These are phyloP conservation scores for Lithosia quadra DNA, from an alignment of 2,888 invertebrate species.

Conservation along the genomic window DNA sequence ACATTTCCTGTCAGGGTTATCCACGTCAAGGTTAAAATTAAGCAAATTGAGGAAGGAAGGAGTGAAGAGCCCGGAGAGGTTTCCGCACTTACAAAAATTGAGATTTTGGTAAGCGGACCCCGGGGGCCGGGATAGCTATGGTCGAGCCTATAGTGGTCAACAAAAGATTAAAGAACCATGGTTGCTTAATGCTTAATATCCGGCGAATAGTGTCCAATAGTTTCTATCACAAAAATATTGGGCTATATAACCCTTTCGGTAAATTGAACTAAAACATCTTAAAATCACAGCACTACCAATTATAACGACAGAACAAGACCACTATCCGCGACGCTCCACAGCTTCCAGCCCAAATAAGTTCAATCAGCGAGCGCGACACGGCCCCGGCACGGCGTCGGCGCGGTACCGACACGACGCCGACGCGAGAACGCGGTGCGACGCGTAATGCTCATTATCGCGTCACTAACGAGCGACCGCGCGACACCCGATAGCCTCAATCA, in stretches of 20 bases:
- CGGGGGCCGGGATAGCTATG: too few relatives aligned
- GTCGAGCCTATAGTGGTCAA: neutral
- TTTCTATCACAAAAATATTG: neutral
- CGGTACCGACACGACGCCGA: neutral
- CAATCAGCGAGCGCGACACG: slow-evolving; percentile 36
- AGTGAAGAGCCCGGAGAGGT: too few relatives aligned
- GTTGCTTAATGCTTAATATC: neutral
- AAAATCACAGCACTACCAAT: neutral
- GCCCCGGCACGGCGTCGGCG: slow-evolving; percentile 18
- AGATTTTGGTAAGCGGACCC: too few relatives aligned
- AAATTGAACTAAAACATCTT: neutral
- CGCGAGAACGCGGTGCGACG: slow-evolving; percentile 18
- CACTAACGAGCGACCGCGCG: slow-evolving; percentile 64
- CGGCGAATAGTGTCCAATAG: neutral
- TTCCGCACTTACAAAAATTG: too few relatives aligned
- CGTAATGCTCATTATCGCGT: slow-evolving; percentile 65
- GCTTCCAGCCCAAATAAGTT: slow-evolving; percentile 29
- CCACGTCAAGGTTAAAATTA: neutral
- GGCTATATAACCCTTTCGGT: neutral
- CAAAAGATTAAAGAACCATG: too few relatives aligned
- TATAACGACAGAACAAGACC: neutral
- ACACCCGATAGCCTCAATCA: slow-evolving; percentile 62
- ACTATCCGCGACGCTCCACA: neutral
- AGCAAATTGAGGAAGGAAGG: neutral
- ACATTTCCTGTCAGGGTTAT: too few relatives aligned